Evolutionary conservation across 2,888 invertebrate genomes (phyloP).

Genomic region (Ypsolopha scabrella): DNA sequence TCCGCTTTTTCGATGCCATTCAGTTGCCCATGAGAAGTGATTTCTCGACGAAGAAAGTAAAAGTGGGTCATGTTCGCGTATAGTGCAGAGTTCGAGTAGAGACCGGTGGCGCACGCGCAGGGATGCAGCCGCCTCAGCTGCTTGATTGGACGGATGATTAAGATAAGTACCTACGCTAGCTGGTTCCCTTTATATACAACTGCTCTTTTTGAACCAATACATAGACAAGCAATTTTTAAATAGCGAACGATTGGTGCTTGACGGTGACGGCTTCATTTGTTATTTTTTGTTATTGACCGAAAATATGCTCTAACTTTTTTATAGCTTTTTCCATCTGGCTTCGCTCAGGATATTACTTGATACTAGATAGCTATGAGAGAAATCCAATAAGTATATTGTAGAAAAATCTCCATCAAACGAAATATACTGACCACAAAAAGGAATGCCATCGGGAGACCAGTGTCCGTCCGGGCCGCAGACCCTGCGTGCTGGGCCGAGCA

Average conservation of each 20-base stretch:
- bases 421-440: conserved; percentile 88
- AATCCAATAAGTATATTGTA: no score
- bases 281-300: background rate
- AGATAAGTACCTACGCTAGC: background rate
- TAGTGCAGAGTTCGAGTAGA: conserved; percentile 13
- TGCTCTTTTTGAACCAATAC: background rate
- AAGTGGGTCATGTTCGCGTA: conserved; percentile 39
- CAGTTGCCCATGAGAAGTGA: conserved; percentile 50
- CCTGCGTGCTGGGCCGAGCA: conserved; percentile 87
- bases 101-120: conserved; percentile 2
- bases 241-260: no score
- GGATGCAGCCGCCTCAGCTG: background rate
- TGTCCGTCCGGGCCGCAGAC: conserved; percentile 79
- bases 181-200: background rate
- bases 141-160: background rate
- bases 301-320: background rate
- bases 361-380: no score
- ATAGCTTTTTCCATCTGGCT: no score
- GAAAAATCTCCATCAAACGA: background rate
- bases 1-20: conserved; percentile 57
- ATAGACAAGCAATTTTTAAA: no score
- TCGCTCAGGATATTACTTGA: no score
- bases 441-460: conserved; percentile 92
- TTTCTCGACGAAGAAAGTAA: conserved; percentile 62
- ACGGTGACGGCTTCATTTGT: no score